Conservation (phyloP, 2,888 invertebrate species). For the Crematogaster levior region DNA sequence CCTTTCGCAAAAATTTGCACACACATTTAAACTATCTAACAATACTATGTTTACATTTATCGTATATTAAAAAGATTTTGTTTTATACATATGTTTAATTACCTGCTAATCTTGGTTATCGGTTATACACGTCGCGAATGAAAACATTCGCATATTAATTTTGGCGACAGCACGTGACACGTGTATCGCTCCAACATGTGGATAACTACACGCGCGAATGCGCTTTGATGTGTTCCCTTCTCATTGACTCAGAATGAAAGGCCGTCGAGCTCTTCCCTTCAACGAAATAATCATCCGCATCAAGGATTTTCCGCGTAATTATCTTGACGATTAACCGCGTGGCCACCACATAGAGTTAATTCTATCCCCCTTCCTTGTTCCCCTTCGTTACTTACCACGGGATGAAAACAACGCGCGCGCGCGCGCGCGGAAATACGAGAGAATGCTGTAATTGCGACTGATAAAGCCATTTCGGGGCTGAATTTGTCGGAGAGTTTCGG, state of each 20-base stretch:
- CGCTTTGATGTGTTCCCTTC: constrained; percentile 33
- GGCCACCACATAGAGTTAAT: constrained; percentile 27
- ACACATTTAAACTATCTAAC: not conserved
- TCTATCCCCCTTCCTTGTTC: constrained; percentile 2
- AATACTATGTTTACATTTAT: not conserved
- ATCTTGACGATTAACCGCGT: constrained; percentile 43
- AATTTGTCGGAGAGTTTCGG: constrained; percentile 6
- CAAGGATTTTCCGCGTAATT: constrained; percentile 45
- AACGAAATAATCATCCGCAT: constrained; percentile 42
- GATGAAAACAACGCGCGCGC: constrained; percentile 31
- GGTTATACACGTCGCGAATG: not conserved
- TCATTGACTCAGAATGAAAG: constrained; percentile 44
- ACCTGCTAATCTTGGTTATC: not conserved
- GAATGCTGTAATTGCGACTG: constrained; percentile 35
- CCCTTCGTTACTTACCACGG: constrained; percentile 7
- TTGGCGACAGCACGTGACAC: constrained; percentile 6
- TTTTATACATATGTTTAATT: not conserved
- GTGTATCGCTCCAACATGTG: not conserved
- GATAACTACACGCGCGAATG: constrained; percentile 10
- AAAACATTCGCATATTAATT: constrained; percentile 24
- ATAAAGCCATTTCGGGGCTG: constrained; percentile 25
- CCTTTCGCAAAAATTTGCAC: not conserved
- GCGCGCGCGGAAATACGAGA: constrained; percentile 13
- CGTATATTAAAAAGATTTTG: not conserved
- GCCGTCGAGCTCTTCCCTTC: constrained; percentile 16